Percentiles rank a stretch among this genome's conserved stretches.
These are phyloP conservation scores for Rallus crepitans DNA, from an alignment of 2,797 vertebrate genomes.

Conservation along the genomic window DNA sequence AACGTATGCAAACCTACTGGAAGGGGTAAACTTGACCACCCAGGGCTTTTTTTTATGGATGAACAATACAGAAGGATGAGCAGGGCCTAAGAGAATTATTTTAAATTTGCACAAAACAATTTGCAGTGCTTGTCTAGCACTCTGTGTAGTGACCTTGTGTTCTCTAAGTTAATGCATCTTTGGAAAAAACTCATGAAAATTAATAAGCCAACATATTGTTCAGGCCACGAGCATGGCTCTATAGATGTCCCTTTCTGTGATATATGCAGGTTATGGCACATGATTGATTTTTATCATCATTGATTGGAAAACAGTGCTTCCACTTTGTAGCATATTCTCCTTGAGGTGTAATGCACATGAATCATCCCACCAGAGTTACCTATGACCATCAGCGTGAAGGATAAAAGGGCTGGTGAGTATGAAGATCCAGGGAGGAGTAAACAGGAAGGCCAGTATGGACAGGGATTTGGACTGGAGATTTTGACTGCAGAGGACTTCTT, in stretches of 20 bases:
- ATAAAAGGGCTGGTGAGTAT: background rate
- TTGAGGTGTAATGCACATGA: background rate
- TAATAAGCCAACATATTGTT: background rate
- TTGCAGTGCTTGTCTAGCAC: background rate
- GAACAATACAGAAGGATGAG: background rate
- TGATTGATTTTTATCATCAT: background rate
- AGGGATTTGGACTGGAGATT: background rate
- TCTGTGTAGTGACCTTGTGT: background rate
- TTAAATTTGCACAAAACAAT: background rate
- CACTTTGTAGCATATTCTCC: background rate
- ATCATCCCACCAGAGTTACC: background rate
- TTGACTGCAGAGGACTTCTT: background rate
- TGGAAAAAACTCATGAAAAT: constrained; percentile 2
- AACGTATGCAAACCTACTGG: background rate
- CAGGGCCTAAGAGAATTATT: background rate
- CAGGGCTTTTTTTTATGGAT: background rate
- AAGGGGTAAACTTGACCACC: background rate
- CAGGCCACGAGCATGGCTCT: background rate
- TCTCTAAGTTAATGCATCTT: background rate
- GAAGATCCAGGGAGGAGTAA: background rate
- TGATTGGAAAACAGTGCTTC: background rate
- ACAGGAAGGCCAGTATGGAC: background rate
- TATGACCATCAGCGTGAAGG: background rate
- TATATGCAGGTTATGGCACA: background rate
- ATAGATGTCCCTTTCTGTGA: background rate